These are phyloP conservation scores for Leptocoma aspasia DNA, from an alignment of 2,113 vertebrate species.

Conservation along the genomic window DNA sequence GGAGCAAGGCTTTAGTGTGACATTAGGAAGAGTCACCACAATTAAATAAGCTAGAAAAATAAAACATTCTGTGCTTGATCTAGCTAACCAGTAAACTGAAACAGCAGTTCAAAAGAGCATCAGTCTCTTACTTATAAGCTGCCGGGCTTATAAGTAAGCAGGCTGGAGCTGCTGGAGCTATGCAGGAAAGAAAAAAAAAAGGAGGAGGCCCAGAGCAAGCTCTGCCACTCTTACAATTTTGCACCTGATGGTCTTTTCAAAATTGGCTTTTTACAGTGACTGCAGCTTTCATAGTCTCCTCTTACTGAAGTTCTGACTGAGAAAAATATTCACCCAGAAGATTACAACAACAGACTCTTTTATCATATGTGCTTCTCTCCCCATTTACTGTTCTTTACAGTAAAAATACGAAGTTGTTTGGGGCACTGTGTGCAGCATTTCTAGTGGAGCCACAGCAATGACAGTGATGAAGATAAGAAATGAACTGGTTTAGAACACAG, in stretches of 20 bases:
- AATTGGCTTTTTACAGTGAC: neutral
- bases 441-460: neutral
- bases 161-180: neutral
- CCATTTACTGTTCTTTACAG: neutral
- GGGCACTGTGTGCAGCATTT: neutral
- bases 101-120: neutral
- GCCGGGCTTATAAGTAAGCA: neutral
- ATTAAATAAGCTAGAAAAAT: neutral
- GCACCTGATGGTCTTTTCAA: neutral
- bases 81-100: neutral
- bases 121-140: neutral
- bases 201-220: neutral
- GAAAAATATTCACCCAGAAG: neutral
- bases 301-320: neutral
- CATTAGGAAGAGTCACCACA: neutral
- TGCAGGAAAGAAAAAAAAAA: neutral
- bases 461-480: neutral
- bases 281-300: neutral
- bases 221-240: neutral
- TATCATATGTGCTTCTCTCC: neutral
- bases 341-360: neutral
- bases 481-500: neutral
- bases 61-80: neutral
- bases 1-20: neutral
- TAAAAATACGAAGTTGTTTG: neutral